A percentile compares a stretch with the other conserved stretches of the same genome.
Conservation (phyloP, 2,888 invertebrate species). For the Pammene aurita region DNA sequence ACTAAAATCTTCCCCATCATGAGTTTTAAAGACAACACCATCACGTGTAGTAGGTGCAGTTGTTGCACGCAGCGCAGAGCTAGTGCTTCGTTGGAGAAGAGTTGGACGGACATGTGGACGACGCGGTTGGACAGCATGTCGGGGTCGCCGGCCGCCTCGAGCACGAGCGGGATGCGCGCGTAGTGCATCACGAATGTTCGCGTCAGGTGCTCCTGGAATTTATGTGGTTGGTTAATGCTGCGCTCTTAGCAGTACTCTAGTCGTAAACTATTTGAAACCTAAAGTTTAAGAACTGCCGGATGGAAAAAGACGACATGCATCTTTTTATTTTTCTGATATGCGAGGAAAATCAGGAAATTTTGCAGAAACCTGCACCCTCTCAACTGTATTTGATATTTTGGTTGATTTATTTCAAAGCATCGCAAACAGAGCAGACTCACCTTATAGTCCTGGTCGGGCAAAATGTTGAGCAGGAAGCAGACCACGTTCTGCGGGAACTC, state of each 20-base stretch:
- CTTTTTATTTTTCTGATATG: no score
- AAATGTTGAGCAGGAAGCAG: no score
- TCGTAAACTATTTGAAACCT: no score
- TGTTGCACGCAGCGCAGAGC: conserved; percentile 96
- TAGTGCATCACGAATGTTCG: conserved; percentile 98
- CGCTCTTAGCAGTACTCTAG: no score
- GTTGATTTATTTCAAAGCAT: no score
- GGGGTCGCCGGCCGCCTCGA: conserved; percentile 92
- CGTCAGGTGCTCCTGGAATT: conserved; percentile 92
- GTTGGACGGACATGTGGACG: conserved; percentile 98
- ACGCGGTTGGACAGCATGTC: conserved; percentile 97
- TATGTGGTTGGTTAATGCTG: conserved; percentile 34
- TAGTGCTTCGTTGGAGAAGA: conserved; percentile 96
- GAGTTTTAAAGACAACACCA: conserved; percentile 92
- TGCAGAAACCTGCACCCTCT: no score
- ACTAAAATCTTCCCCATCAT: conserved; percentile 97
- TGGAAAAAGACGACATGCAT: no score
- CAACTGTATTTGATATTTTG: no score
- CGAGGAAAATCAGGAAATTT: no score
- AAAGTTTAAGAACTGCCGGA: not conserved
- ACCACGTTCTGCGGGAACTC: no score
- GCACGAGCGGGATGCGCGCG: conserved; percentile 95
- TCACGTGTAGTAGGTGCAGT: conserved; percentile 94
- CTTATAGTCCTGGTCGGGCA: no score
- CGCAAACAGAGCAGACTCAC: no score